Evolutionary conservation across 92 coral and sea anemone genomes (phyloP), one percentile per base, ranked within the genome.

Genomic region (Parazoanthus atlanticus): DNA sequence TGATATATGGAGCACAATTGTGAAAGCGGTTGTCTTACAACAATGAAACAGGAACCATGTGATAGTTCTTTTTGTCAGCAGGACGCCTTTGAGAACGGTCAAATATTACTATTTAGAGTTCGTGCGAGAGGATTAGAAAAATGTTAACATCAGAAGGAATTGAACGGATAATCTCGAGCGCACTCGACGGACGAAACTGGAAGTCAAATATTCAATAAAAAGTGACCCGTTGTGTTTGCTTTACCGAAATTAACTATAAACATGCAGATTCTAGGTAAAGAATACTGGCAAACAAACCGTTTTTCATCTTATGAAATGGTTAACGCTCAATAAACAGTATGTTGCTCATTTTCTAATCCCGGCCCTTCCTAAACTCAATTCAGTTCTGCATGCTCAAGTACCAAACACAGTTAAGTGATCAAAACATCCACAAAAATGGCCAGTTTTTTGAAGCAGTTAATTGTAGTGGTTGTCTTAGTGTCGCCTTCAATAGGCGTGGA

Each of bases 131-230:
- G 69, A 61, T 23, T 21, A 61, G 11, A 21, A 13, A 56, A 56
- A 56, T 43, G 49, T 43, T 43, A 8, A 7, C 49, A 43, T 7
- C 23, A 13, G 23, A 13, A 61, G 69, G 25, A 56, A 21, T 16
- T 16, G 61, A 52, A 52, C 8, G 61, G 19, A 52, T 56, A 21
- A 56, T 56, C 69, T 3, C 69, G 28, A 7, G n/a, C 26, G 26
- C 69, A 23, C 10, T 61, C 69, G 69, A 15, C 26, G 0, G 69
- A 19, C 69, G 26, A 61, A 72, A 30, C 54, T 76, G 28, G 15
- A 76, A 76, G 21, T 76, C 32, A 76, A 76, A 76, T 23, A 76
- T 41, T 76, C 58, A 76, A 36, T 76, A 76, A 76, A 34, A 76
- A 43, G n/a, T 40, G 56, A 15, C 58, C 30, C 47, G 80, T 26